phyloP scores from a whole-genome alignment of 2,888 invertebrate genomes.

The Drosophila phalerata region DNA sequence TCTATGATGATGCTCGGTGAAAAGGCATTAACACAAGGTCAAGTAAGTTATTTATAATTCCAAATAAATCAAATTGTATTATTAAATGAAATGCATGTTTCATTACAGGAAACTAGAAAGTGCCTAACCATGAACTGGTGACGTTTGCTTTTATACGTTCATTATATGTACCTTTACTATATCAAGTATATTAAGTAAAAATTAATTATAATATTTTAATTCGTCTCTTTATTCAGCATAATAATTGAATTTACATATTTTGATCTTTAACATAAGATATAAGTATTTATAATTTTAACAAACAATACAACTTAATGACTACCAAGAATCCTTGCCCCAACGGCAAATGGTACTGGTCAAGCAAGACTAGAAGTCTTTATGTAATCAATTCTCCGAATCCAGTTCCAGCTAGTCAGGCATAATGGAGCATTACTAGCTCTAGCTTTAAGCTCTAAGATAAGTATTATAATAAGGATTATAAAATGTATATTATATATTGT shows the following conservation, averaged over 20 bases:
- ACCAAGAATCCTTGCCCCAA: conserved; percentile 66
- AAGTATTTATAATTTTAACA: conserved; percentile 60
- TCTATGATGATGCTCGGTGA: conserved; percentile 18
- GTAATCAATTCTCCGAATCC: conserved; percentile 20
- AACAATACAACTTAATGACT: conserved; percentile 79
- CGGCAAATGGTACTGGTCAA: conserved; percentile 50
- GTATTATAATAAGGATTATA: conserved; percentile 26
- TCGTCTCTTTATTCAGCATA: conserved; percentile 60
- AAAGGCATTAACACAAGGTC: not conserved
- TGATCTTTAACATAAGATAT: conserved; percentile 63
- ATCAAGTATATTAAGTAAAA: conserved; percentile 7
- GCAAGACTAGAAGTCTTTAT: conserved; percentile 33
- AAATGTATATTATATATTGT: conserved; percentile 21
- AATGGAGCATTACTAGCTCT: conserved; percentile 26
- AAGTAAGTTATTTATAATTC: not conserved
- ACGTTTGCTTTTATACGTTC: not conserved
- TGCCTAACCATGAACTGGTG: conserved; percentile 19
- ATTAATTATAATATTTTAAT: conserved; percentile 3
- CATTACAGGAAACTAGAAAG: conserved; percentile 15
- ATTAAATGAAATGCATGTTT: not conserved
- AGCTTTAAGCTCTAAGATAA: conserved; percentile 10
- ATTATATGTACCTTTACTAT: not conserved
- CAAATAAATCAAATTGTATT: not conserved
- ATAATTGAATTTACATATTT: conserved; percentile 59
- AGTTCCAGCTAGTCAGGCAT: conserved; percentile 30